Conservation (phyloP, 1,140 invertebrate genomes). For the Lucilia cuprina region DNA sequence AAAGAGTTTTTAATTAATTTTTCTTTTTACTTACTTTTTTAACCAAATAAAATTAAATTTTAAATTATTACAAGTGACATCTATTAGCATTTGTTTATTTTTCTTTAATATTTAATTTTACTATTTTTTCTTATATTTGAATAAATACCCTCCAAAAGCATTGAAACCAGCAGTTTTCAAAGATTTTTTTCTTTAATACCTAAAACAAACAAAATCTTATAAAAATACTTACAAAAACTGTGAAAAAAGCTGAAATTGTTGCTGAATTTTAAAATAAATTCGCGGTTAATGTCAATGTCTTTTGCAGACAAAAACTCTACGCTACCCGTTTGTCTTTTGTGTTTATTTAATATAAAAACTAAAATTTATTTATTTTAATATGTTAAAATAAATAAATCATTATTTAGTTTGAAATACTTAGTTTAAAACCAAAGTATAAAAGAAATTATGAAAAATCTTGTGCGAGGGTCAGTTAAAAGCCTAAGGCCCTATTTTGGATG, state of each 20-base stretch:
- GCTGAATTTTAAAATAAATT: conserved; percentile 25
- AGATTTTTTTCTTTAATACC: neutral
- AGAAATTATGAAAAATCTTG: neutral
- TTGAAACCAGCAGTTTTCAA: conserved; percentile 16
- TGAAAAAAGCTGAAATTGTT: neutral
- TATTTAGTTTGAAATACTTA: neutral
- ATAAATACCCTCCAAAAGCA: neutral
- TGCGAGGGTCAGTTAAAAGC: neutral
- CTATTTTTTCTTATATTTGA: neutral
- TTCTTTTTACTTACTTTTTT: neutral
- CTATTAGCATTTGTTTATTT: neutral
- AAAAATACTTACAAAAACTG: neutral
- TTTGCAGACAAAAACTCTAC: neutral
- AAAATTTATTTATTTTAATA: neutral
- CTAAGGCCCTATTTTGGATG: too few species aligned
- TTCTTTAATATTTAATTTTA: neutral
- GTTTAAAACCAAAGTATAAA: neutral
- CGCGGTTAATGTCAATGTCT: conserved; percentile 31
- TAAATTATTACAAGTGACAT: too few species aligned
- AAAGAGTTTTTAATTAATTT: neutral
- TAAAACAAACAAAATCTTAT: conserved; percentile 5
- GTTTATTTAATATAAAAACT: neutral
- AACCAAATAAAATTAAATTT: too few species aligned
- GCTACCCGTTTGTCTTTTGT: neutral
- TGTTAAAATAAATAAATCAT: conserved; percentile 9